phyloP scores from a whole-genome alignment of 2,113 vertebrate genomes.

The Anoplopoma fimbria region DNA sequence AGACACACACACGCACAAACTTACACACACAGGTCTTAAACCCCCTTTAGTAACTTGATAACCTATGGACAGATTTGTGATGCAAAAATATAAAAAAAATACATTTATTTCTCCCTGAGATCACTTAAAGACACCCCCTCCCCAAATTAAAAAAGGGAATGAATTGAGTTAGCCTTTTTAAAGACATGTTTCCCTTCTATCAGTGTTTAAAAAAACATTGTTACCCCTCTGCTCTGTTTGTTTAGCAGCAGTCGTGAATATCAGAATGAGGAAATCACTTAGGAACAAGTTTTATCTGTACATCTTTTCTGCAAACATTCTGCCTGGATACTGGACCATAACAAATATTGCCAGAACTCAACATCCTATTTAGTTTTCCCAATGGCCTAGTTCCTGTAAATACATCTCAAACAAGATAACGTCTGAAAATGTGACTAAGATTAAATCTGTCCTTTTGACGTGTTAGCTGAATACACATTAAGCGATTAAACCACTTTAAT shows the following conservation, averaged over 20 bases:
- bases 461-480: not conserved
- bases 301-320: constrained; percentile 1
- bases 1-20: not conserved
- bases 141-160: not conserved
- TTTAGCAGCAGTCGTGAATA: not conserved
- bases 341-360: not conserved
- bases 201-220: not conserved
- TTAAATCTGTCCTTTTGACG: not conserved
- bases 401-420: not conserved
- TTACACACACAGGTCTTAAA: not conserved
- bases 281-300: not conserved
- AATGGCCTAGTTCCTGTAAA: not conserved
- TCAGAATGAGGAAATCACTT: not conserved
- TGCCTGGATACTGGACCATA: not conserved
- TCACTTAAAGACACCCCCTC: not conserved
- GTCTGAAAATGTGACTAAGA: not conserved
- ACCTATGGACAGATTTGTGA: constrained; percentile 31
- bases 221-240: not conserved
- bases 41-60: constrained; percentile 23
- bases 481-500: not conserved
- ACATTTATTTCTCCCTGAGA: constrained; percentile 36
- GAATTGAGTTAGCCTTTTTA: not conserved
- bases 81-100: constrained; percentile 13
- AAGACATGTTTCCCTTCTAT: not conserved
- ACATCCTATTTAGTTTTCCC: not conserved